Conservation (phyloP, 2,888 invertebrate species). For the Eugnorisma glareosa region DNA sequence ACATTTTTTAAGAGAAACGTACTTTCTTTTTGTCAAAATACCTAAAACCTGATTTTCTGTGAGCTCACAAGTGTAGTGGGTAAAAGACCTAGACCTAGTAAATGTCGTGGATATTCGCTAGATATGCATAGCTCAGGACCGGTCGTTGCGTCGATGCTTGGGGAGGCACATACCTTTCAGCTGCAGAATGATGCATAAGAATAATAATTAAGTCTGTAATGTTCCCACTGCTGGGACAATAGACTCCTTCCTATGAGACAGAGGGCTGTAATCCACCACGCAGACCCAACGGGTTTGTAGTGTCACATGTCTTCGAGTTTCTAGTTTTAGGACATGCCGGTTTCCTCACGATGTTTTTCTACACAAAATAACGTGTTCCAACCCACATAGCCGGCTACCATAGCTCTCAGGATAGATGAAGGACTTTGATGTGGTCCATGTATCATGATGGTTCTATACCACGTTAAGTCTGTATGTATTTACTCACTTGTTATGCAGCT, state of each 20-base stretch:
- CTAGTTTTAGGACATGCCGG: background rate
- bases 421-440: background rate
- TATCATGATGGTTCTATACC: background rate
- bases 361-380: background rate
- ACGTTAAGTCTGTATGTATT: too few relatives aligned
- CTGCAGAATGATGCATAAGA: background rate
- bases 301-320: background rate
- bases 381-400: background rate
- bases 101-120: background rate
- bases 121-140: background rate
- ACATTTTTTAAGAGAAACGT: background rate
- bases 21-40: background rate
- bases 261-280: background rate
- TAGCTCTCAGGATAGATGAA: background rate
- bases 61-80: background rate
- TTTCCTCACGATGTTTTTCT: too few relatives aligned
- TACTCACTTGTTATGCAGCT: constrained; percentile 78
- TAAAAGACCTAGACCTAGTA: background rate
- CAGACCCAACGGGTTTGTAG: background rate
- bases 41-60: background rate
- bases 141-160: background rate
- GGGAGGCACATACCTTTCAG: background rate
- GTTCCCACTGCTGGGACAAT: background rate
- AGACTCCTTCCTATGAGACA: background rate
- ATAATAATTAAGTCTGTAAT: background rate